Evolutionary conservation across 2,113 vertebrate species (phyloP).

Genomic region (Sylvia atricapilla): DNA sequence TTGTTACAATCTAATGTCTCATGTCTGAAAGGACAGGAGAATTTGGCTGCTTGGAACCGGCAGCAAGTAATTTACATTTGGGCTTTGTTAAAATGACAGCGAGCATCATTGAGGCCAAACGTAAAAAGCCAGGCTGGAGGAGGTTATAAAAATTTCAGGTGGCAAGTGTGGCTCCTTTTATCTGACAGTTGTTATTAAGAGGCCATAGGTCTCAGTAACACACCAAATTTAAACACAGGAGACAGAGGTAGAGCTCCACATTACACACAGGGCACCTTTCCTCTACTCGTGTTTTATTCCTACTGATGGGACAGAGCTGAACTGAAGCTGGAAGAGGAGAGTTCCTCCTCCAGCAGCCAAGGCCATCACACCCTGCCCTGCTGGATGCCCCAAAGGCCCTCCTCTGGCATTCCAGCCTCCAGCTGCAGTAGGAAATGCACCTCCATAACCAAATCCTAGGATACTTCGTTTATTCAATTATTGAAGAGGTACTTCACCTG

Average conservation of each 20-base stretch:
- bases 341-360: neutral
- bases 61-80: constrained; percentile 74
- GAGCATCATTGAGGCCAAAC: constrained; percentile 67
- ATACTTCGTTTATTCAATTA: neutral
- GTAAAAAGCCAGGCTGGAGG: constrained; percentile 50
- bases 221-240: constrained; percentile 30
- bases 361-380: neutral
- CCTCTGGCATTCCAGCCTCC: neutral
- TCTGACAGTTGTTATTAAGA: constrained; percentile 69
- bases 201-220: constrained; percentile 23
- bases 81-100: constrained; percentile 68
- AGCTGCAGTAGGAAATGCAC: neutral
- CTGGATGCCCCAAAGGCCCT: neutral
- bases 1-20: constrained; percentile 41
- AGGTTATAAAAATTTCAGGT: constrained; percentile 67
- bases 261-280: neutral
- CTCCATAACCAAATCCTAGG: neutral
- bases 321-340: neutral
- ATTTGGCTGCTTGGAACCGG: constrained; percentile 67
- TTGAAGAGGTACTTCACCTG: neutral
- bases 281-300: neutral
- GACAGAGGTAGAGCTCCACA: constrained; percentile 30
- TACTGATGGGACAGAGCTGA: neutral
- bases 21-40: constrained; percentile 62
- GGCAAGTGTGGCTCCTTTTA: constrained; percentile 64